Evolutionary conservation across 2,888 invertebrate species (phyloP), one percentile per base, ranked within the genome.

Genomic region (Dusona sp.): DNA sequence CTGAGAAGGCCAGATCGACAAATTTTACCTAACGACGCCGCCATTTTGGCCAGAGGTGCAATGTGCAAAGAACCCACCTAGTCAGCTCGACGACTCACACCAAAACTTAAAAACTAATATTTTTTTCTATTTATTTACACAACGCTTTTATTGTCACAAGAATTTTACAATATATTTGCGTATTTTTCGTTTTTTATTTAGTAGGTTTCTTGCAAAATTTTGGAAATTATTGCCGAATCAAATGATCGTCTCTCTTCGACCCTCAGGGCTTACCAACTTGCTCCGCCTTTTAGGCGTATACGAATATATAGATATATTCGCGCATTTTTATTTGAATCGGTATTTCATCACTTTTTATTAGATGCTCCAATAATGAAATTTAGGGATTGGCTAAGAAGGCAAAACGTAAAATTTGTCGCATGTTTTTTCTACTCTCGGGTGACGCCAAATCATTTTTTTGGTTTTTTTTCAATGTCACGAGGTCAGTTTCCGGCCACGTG

Each of bases 11-110:
- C 96, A 94, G 97, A 96, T 95, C 92, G 92, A 95, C 96, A 97
- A 96, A 98, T 96, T 95, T 97, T 96, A 95, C 97, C 97, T 95
- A 98, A 96, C 95, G 97, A 96, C 95, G 97, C 97, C 96, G 98
- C 97, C 98, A 98, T 98, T 96, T 96, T 97, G 96, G 95, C 90
- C 92, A 92, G 92, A 93, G 92, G 90, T 93, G 90, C 91, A 90
- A 91, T 91, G 91, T 91, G 91, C 89, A 90, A 89, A 90, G 88
- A 88, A 87, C 85, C 79, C 57, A 36, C 54, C 82, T 90, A 88
- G 90, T 92, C 92, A 91, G 84, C 45, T 77, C 54, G 67, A 83
- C 57, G 42, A 74, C 81, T 82, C 45, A 38, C 33, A 22, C 38
- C 38, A 51, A 45, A 38, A 77, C 45, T 22, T 36, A 38, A 64